Percentiles rank a stretch among this genome's conserved stretches.
phyloP scores from a whole-genome alignment of 2,797 vertebrate species.

The Aldrovandia affinis region DNA sequence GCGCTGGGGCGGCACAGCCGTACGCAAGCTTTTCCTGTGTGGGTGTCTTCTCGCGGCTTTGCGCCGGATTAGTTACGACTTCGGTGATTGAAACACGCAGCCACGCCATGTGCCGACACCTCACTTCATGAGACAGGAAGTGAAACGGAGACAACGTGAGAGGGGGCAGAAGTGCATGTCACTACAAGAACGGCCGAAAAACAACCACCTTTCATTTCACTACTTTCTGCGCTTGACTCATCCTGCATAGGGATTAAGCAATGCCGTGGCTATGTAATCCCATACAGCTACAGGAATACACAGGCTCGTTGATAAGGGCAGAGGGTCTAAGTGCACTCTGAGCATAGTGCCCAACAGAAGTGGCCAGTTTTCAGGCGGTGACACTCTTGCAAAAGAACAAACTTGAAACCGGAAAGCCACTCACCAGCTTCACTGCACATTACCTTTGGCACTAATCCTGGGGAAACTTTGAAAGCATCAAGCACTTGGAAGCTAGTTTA shows the following conservation, averaged over 20 bases:
- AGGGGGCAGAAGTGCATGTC: not conserved
- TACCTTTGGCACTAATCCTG: too few species aligned
- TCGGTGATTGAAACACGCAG: not conserved
- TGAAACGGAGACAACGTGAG: not conserved
- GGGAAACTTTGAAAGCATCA: not conserved
- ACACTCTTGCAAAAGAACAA: not conserved
- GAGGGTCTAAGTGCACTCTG: not conserved
- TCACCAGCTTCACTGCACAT: not conserved
- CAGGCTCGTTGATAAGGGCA: too few species aligned
- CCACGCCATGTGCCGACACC: not conserved
- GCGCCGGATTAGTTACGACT: slow-evolving; percentile 3
- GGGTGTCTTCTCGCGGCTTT: slow-evolving; percentile 1
- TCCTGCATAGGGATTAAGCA: too few species aligned
- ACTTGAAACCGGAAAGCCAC: not conserved
- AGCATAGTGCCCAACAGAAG: not conserved
- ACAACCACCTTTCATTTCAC: not conserved
- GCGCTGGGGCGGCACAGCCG: not conserved
- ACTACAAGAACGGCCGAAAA: not conserved
- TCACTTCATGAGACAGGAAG: not conserved
- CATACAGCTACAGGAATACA: too few species aligned
- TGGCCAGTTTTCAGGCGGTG: not conserved
- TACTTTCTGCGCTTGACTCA: not conserved
- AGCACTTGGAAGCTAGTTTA: not conserved
- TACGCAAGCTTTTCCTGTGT: not conserved
- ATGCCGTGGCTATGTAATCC: too few species aligned